A percentile compares a stretch with the other conserved stretches of the same genome.
Evolutionary conservation across 2,113 vertebrate genomes (phyloP).

Genomic region (Dissostichus mawsoni): DNA sequence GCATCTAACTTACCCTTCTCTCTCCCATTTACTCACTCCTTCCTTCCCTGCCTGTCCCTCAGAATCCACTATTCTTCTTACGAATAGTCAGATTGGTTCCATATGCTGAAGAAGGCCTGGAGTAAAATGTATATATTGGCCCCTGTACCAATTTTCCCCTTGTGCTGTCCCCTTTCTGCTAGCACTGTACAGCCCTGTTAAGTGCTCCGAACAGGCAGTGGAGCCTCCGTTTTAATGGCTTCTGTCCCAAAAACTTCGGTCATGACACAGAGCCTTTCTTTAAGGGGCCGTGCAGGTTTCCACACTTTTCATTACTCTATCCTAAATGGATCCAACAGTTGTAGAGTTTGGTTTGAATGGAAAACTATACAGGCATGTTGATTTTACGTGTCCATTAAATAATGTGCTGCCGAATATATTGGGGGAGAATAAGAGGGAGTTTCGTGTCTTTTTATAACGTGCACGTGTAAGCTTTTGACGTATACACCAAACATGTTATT

Average conservation of each 20-base stretch:
- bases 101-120: slow-evolving; percentile 75
- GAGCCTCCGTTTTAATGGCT: slow-evolving; percentile 71
- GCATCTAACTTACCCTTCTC: slow-evolving; percentile 54
- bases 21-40: slow-evolving; percentile 54
- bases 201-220: slow-evolving; percentile 51
- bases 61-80: slow-evolving; percentile 60
- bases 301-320: slow-evolving; percentile 45
- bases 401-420: not conserved
- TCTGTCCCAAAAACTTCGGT: slow-evolving; percentile 64
- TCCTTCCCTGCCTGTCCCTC: slow-evolving; percentile 51
- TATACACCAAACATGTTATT: slow-evolving; percentile 82
- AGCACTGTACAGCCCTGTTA: slow-evolving; percentile 64
- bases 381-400: slow-evolving; percentile 19
- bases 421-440: slow-evolving; percentile 16
- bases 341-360: slow-evolving; percentile 27
- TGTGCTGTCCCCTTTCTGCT: slow-evolving; percentile 56
- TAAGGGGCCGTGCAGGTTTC: slow-evolving; percentile 23
- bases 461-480: slow-evolving; percentile 74
- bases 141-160: slow-evolving; percentile 67
- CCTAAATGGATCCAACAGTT: slow-evolving; percentile 55
- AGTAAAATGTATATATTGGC: slow-evolving; percentile 81
- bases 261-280: slow-evolving; percentile 57
- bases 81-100: slow-evolving; percentile 82
- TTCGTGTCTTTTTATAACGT: slow-evolving; percentile 48
- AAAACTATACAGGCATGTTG: slow-evolving; percentile 14